phyloP scores from a whole-genome alignment of 1,140 invertebrate species.

The Galendromus occidentalis region DNA sequence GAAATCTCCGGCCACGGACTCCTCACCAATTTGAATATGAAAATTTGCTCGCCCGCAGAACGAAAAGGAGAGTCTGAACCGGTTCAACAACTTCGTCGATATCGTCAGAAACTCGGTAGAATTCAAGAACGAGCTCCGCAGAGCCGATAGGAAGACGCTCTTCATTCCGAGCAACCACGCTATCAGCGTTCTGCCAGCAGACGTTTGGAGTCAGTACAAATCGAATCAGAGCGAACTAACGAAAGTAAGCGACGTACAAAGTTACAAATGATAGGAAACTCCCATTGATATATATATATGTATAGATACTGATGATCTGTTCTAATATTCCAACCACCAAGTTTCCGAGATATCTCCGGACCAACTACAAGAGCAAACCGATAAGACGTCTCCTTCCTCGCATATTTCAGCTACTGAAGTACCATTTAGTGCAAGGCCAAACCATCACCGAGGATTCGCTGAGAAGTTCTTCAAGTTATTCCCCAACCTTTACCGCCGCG shows the following conservation, averaged over 20 bases:
- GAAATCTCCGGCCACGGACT: no score
- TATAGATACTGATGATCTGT: background rate
- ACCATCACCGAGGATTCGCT: background rate
- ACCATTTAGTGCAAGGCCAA: background rate
- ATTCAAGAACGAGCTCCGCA: constrained; percentile 47
- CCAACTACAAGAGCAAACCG: background rate
- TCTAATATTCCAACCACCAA: background rate
- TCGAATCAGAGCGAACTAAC: background rate
- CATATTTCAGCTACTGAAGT: background rate
- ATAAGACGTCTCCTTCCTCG: background rate
- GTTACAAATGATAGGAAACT: background rate
- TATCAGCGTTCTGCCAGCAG: constrained; percentile 19
- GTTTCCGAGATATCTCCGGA: background rate
- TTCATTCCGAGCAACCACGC: constrained; percentile 76
- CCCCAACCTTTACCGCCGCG: background rate
- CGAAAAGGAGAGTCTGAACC: constrained; percentile 26
- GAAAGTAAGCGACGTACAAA: background rate
- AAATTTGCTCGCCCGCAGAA: background rate
- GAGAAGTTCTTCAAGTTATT: background rate
- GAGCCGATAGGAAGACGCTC: constrained; percentile 49
- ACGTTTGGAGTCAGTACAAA: background rate
- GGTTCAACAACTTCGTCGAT: constrained; percentile 23
- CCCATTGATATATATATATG: background rate
- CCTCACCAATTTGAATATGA: no score
- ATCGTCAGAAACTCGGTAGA: constrained; percentile 29